phyloP scores from a whole-genome alignment of 2,113 vertebrate species.

The Psilopsiagon aymara region DNA sequence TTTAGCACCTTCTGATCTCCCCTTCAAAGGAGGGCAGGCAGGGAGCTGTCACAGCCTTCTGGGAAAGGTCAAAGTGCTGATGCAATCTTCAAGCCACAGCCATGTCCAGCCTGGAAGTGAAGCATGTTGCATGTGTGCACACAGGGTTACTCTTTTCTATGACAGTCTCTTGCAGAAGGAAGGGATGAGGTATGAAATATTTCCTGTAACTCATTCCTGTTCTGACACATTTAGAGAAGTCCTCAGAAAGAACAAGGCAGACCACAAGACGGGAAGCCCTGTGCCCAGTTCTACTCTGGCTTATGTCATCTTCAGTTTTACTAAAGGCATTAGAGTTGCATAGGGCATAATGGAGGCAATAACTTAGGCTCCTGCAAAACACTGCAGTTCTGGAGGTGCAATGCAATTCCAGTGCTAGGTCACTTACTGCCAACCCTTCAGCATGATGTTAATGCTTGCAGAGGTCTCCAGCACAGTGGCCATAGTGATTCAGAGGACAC shows the following conservation, averaged over 20 bases:
- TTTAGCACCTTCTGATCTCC: neutral
- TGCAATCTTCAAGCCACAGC: neutral
- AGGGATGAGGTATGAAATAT: neutral
- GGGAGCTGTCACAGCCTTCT: neutral
- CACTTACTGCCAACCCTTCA: neutral
- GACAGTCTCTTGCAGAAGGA: neutral
- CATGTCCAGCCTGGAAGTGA: neutral
- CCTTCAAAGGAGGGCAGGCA: conserved; percentile 1
- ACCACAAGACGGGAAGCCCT: neutral
- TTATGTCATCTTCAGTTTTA: neutral
- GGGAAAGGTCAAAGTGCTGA: neutral
- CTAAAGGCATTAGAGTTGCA: neutral
- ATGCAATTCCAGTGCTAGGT: neutral
- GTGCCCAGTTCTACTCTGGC: neutral
- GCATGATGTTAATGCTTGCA: neutral
- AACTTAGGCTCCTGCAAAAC: neutral
- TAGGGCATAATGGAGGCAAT: neutral
- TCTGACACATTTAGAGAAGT: neutral
- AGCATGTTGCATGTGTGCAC: neutral
- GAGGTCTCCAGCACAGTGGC: neutral
- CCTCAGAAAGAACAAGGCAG: neutral
- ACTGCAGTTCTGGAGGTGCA: neutral
- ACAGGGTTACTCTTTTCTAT: neutral
- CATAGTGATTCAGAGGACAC: neutral
- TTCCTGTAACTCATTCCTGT: neutral